These are phyloP conservation scores for Patella vulgata DNA, from an alignment of 1,140 invertebrate species.

Conservation along the genomic window DNA sequence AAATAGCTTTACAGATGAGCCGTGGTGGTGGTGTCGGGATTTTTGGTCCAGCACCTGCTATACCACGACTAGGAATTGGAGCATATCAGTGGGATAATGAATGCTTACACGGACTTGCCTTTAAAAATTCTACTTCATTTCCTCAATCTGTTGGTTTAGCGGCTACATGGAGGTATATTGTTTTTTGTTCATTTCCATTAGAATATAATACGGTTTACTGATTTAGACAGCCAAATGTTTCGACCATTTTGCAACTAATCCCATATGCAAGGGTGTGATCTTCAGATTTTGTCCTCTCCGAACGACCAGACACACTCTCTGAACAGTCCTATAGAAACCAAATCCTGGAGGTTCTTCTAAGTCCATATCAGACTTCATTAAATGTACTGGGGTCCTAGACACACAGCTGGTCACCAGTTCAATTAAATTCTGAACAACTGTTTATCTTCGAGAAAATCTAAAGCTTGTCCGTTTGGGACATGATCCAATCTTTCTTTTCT, in stretches of 20 bases:
- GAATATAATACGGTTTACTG: too few relatives aligned
- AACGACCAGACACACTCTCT: not conserved
- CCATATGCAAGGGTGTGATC: not conserved
- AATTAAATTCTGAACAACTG: not conserved
- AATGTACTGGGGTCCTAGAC: not conserved
- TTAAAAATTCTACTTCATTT: conserved; percentile 48
- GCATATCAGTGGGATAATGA: conserved; percentile 57
- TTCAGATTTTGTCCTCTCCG: not conserved
- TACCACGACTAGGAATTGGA: conserved; percentile 48
- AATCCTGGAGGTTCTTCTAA: not conserved
- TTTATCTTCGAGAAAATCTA: not conserved
- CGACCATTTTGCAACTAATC: not conserved
- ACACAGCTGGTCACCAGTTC: not conserved
- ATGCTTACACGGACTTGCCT: conserved; percentile 54
- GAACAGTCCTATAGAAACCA: not conserved
- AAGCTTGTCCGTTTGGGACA: not conserved
- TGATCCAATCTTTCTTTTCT: not conserved
- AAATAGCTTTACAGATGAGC: conserved; percentile 52
- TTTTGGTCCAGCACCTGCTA: conserved; percentile 45
- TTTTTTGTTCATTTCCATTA: not conserved
- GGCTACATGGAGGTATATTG: conserved; percentile 43
- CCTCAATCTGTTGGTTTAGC: conserved; percentile 53
- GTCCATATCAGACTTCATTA: not conserved
- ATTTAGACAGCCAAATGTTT: not conserved
- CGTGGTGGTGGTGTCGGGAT: conserved; percentile 37